Evolutionary conservation across 1,140 invertebrate genomes (phyloP), one percentile per base, ranked within the genome.

Genomic region (Phenacoccus solenopsis): DNA sequence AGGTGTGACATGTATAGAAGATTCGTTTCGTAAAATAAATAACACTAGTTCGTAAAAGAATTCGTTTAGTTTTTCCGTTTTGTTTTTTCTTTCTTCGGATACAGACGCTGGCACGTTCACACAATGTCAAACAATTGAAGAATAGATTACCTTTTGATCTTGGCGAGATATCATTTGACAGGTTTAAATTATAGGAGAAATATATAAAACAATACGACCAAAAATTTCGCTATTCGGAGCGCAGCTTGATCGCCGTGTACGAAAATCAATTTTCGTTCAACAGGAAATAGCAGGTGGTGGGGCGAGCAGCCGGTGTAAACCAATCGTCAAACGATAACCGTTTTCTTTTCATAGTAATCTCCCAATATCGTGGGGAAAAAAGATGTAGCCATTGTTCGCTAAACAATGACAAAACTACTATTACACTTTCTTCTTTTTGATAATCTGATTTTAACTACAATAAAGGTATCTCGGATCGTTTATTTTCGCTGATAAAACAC

Each of bases 361-460:
- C 38, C n/a, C 38, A 49, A 49, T 49, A 49, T 49, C 38, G 38
- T 49, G 38, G 38, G 38, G 38, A 49, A 49, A 49, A 49, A 49
- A 49, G 38, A 49, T 49, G 38, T 49, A 49, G 38, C 38, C 16
- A 49, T 49, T 49, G 38, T 49, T 49, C 38, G 38, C 5, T 16
- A 16, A 49, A 49, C 38, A 49, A 49, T 49, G 38, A 49, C 38
- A 49, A 49, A 49, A 49, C 38, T 49, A 49, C 38, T 49, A 49
- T 49, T 49, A 49, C 38, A 49, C 38, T 49, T 49, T 49, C 5
- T 49, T 5, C 16, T 49, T 49, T 49, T 49, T 49, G 38, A 49
- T 49, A 49, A 49, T 49, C 38, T 49, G 38, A 49, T 49, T 49
- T 49, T 49, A 49, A 49, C 38, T 49, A 49, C 38, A 49, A 49